Conservation (phyloP, 2,113 vertebrate genomes). For the Sorex fumeus region DNA sequence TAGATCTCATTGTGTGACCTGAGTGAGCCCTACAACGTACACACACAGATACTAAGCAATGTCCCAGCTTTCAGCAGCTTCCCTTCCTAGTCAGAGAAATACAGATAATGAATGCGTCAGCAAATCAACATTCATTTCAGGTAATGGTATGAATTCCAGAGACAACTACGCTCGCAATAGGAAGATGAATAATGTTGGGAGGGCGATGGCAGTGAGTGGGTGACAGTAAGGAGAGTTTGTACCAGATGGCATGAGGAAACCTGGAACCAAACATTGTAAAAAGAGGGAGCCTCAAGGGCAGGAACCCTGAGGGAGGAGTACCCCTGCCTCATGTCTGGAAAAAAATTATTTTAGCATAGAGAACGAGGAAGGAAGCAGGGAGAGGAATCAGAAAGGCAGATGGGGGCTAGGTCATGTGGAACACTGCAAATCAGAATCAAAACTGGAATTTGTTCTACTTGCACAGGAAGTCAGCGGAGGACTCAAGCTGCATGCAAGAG, state of each 20-base stretch:
- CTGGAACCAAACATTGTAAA: not conserved
- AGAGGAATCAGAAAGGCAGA: not conserved
- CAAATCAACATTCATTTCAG: slow-evolving; percentile 23
- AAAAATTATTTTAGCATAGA: not conserved
- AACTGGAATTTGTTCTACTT: not conserved
- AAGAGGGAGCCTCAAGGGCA: not conserved
- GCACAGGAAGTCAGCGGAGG: not conserved
- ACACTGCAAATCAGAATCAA: not conserved
- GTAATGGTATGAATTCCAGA: not conserved
- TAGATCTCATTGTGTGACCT: not conserved
- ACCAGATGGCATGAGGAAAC: not conserved
- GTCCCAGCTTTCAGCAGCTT: not conserved
- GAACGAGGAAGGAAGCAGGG: not conserved
- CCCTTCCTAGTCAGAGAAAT: not conserved
- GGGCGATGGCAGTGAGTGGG: too few relatives aligned
- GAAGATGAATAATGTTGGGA: not conserved
- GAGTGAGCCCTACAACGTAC: not conserved
- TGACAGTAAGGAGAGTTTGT: not conserved
- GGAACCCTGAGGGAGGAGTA: not conserved
- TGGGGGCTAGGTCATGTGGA: too few relatives aligned
- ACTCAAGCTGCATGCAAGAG: not conserved
- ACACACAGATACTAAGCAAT: not conserved
- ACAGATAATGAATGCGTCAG: slow-evolving; percentile 16
- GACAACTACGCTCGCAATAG: not conserved
- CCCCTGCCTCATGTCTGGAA: not conserved